A percentile compares a stretch with the other conserved stretches of the same genome.
phyloP scores from a whole-genome alignment of 1,140 invertebrate genomes.

The Philopotamus ludificatus region DNA sequence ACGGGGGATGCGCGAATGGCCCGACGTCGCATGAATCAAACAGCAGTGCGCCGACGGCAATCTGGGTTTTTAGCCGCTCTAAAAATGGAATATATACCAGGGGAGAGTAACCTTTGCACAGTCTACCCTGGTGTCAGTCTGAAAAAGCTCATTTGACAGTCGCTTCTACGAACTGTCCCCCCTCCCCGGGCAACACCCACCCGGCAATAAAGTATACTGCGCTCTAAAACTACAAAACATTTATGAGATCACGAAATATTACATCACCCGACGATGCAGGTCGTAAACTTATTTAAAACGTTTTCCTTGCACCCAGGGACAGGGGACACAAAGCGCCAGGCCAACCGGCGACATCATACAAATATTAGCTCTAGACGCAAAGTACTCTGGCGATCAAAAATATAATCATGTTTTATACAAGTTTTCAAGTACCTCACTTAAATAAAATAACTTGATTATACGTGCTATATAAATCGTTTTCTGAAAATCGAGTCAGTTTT shows the following conservation, averaged over 20 bases:
- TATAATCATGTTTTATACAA: no score
- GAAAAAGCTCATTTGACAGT: conserved; percentile 21
- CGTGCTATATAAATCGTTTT: not conserved
- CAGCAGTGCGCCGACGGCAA: conserved; percentile 4
- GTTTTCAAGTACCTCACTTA: no score
- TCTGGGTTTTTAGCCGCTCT: not conserved
- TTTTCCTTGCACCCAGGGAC: not conserved
- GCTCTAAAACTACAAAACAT: conserved; percentile 19
- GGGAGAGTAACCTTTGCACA: not conserved
- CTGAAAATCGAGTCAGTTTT: not conserved
- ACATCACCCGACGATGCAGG: conserved; percentile 8
- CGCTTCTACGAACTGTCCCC: not conserved
- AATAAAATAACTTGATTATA: not conserved
- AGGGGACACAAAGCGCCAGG: not conserved
- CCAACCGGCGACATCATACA: not conserved
- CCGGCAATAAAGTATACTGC: conserved; percentile 12
- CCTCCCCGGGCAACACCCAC: no score
- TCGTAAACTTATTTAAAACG: conserved; percentile 14
- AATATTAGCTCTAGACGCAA: not conserved
- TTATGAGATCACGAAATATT: conserved; percentile 15
- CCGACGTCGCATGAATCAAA: no score
- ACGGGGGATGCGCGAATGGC: no score
- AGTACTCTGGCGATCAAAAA: no score
- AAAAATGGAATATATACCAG: no score
- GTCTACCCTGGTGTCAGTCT: not conserved